Base-by-base conservation (phyloP, 2,113 vertebrate genomes). In the Alexandromys fortis region DNA sequence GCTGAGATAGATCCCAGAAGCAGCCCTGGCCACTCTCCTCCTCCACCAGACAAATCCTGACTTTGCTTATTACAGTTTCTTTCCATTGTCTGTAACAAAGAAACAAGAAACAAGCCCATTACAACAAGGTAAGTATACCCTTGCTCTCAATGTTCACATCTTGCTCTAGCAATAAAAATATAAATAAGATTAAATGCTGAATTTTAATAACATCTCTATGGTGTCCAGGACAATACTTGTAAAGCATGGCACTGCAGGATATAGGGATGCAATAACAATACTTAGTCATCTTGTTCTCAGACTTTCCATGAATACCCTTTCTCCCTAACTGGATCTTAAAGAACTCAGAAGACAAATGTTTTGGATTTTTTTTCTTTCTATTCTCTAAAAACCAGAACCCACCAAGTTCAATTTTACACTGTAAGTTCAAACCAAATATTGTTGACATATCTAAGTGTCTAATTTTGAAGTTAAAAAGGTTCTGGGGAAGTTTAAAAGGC, bases 141-240 rank as follows among this genome's bases (percentile, higher is more conserved):
- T 67, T n/a, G 35, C 65, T 90, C 63, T 61, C 52, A 21, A 52
- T 81, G 49, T 92, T 90, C 58, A 72, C 21, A 61, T 72, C 30
- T 26, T 30, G 35, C 17, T 78, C 75, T 38, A 83, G 47, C 63
- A 79, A 90, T 38, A 95, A 91, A 10, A 21, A 93, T 24, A 92
- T 21, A 67, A 77, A 63, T 94, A 82, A 94, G n/a, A 94, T 83
- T 89, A 90, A 91, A 86, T 87, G 81, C 42, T 68, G 70, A 65
- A 61, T 63, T n/a, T 85, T 49, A 95, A 35, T 49, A 85, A 61
- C 38, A 68, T 75, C 70, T 75, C 45, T 77, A 88, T 28, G 33
- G 45, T 61, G 5, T 76, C 70, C 89, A 82, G 17, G 61, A 89
- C 47, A 94, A 90, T 47, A 33, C 17, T 92, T 92, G 63, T 72